phyloP scores from a whole-genome alignment of 2,888 invertebrate genomes.

The Nasonovia ribisnigri region DNA sequence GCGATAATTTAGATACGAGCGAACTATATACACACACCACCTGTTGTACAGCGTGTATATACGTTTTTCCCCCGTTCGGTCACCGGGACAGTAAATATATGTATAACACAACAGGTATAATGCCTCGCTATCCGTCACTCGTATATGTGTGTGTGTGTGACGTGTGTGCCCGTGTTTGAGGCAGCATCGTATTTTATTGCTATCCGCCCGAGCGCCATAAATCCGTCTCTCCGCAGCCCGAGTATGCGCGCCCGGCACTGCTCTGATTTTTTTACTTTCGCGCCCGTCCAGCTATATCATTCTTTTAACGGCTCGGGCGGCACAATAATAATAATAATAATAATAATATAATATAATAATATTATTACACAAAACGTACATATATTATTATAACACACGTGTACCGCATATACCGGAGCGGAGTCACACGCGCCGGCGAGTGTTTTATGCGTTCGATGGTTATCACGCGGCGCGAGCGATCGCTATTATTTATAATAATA shows the following conservation, averaged over 20 bases:
- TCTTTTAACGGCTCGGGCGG: not conserved
- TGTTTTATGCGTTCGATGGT: slow-evolving; percentile 38
- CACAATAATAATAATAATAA: not conserved
- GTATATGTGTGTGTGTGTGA: not conserved
- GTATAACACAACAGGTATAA: not conserved
- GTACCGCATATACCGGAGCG: not conserved
- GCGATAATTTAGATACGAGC: not conserved
- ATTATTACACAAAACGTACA: not conserved
- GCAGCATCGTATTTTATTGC: slow-evolving; percentile 39
- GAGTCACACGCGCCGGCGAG: not conserved
- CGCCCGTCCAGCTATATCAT: not conserved
- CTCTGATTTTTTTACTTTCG: slow-evolving; percentile 2
- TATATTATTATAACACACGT: not conserved
- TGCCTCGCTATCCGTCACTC: not conserved
- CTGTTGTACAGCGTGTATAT: not conserved
- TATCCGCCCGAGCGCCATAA: slow-evolving; percentile 12
- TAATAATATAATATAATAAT: not conserved
- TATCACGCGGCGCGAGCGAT: slow-evolving; percentile 21
- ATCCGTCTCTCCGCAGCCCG: not conserved
- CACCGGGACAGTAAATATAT: no score
- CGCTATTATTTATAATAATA: slow-evolving; percentile 38
- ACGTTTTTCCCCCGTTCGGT: no score
- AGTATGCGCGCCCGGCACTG: not conserved
- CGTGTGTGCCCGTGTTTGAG: not conserved
- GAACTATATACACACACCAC: not conserved